phyloP scores from a whole-genome alignment of 2,113 vertebrate species.

The Atrichornis clamosus region DNA sequence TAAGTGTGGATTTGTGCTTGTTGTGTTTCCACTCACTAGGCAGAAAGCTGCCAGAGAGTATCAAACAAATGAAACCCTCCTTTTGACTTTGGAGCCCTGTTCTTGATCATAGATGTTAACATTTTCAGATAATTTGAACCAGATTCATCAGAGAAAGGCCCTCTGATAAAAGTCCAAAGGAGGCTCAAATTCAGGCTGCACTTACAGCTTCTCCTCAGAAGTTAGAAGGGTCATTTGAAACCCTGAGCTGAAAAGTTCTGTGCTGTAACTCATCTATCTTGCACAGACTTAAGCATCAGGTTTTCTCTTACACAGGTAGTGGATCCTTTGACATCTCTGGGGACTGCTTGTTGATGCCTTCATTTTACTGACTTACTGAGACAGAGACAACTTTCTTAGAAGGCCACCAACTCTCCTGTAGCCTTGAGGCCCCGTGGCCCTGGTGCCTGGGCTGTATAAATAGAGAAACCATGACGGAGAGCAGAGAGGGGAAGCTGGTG shows the following conservation, averaged over 20 bases:
- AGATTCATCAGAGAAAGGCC: not conserved
- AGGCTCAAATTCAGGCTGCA: not conserved
- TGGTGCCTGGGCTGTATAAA: not conserved
- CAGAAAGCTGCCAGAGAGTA: not conserved
- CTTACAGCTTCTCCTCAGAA: not conserved
- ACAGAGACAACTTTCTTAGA: not conserved
- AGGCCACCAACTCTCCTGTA: not conserved
- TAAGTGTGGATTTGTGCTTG: not conserved
- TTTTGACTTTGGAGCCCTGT: not conserved
- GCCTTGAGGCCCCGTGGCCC: not conserved
- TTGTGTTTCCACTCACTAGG: not conserved
- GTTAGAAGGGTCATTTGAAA: not conserved
- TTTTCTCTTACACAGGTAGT: not conserved
- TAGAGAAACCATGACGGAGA: not conserved
- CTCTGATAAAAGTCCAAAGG: not conserved
- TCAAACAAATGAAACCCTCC: not conserved
- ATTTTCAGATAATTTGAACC: not conserved
- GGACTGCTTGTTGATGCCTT: not conserved
- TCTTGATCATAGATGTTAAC: not conserved
- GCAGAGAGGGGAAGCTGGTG: accelerated
- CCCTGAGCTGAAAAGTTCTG: not conserved
- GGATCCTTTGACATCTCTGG: not conserved
- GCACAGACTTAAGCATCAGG: not conserved
- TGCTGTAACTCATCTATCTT: not conserved
- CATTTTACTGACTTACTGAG: not conserved